Conservation (phyloP, 2,797 vertebrate species). For the Cichlasoma orientale region DNA sequence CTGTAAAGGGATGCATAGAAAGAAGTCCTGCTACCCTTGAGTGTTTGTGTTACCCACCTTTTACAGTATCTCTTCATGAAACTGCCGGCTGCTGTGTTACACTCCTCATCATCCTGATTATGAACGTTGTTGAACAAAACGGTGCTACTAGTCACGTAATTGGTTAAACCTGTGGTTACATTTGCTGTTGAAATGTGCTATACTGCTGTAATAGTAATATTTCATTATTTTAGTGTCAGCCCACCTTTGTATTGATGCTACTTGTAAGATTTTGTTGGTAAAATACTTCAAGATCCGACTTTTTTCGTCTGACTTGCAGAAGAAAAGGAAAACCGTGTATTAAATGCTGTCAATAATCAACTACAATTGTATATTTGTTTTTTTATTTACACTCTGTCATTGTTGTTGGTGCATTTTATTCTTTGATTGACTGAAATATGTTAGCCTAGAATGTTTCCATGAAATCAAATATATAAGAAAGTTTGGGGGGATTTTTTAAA, state of each 20-base stretch:
- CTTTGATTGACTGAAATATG: constrained; percentile 53
- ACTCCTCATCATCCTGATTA: constrained; percentile 16
- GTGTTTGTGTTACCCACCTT: neutral
- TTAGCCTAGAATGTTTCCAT: constrained; percentile 51
- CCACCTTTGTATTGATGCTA: constrained; percentile 24
- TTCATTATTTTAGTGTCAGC: constrained; percentile 3
- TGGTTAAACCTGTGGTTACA: constrained; percentile 42
- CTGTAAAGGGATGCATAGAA: constrained; percentile 12
- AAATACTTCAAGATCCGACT: constrained; percentile 31
- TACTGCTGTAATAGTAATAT: constrained; percentile 15
- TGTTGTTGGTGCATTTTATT: constrained; percentile 44
- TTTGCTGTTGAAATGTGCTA: neutral
- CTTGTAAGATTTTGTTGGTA: constrained; percentile 10
- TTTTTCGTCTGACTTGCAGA: constrained; percentile 23
- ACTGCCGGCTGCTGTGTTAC: constrained; percentile 17
- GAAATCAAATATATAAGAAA: constrained; percentile 41
- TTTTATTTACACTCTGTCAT: constrained; percentile 35
- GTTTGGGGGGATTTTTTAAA: neutral
- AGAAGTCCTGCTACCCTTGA: neutral
- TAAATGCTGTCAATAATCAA: constrained; percentile 38
- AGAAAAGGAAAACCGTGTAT: neutral
- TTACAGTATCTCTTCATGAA: constrained; percentile 34
- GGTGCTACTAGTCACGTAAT: constrained; percentile 70
- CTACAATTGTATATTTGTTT: constrained; percentile 39
- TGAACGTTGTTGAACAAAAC: constrained; percentile 50